Evolutionary conservation across 2,888 invertebrate genomes (phyloP).

Genomic region (Hartigia nigra): DNA sequence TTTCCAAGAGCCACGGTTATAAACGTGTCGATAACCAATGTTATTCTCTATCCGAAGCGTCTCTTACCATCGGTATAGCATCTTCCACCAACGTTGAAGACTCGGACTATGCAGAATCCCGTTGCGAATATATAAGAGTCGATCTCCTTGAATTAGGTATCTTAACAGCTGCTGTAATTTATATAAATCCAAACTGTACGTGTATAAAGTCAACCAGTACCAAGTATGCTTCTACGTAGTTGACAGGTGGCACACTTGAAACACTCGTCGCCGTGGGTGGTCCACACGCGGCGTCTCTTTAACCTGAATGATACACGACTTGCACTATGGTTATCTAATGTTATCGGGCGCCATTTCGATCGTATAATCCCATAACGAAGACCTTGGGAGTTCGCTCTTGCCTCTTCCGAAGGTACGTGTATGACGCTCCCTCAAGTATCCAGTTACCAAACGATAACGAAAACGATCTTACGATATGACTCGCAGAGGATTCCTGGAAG

Average conservation of each 20-base stretch:
- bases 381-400: neutral
- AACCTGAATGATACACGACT: slow-evolving; percentile 14
- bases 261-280: slow-evolving; percentile 17
- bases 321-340: slow-evolving; percentile 18
- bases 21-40: neutral
- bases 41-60: neutral
- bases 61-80: neutral
- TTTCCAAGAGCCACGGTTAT: neutral
- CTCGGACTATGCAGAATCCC: neutral
- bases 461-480: neutral
- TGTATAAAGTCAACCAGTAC: neutral
- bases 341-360: slow-evolving; percentile 15
- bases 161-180: neutral
- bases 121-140: neutral
- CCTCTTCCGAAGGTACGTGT: neutral
- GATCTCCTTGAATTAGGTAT: neutral
- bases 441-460: neutral
- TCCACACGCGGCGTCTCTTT: slow-evolving; percentile 15
- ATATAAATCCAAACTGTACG: neutral
- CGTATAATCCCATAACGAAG: neutral
- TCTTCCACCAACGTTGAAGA: neutral
- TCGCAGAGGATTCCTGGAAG: neutral
- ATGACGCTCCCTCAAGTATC: neutral
- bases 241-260: slow-evolving; percentile 16
- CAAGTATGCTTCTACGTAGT: neutral